Evolutionary conservation across 2,797 vertebrate genomes (phyloP).

Genomic region (Myotis pilosus): DNA sequence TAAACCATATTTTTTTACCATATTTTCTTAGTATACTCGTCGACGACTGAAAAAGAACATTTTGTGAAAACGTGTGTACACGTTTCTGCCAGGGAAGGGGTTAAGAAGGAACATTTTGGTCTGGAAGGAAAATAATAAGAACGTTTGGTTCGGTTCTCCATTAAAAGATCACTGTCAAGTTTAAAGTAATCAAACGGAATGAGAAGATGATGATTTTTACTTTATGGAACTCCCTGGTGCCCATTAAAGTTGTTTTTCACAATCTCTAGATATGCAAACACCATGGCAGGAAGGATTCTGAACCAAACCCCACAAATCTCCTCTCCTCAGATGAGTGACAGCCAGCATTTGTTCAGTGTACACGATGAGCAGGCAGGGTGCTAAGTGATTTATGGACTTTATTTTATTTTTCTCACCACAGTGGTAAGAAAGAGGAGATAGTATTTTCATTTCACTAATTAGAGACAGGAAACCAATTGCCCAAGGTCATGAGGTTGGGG

Average conservation of each 20-base stretch:
- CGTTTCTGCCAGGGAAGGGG: too few relatives aligned
- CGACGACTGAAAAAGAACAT: too few relatives aligned
- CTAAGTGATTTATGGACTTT: not conserved
- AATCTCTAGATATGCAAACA: not conserved
- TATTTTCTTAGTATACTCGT: too few relatives aligned
- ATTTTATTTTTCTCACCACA: not conserved
- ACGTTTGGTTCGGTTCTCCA: not conserved
- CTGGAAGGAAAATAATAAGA: constrained; percentile 42
- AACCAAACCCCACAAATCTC: not conserved
- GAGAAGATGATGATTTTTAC: not conserved
- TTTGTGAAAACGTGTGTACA: too few relatives aligned
- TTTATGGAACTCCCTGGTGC: not conserved
- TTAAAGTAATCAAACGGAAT: not conserved
- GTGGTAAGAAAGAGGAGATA: not conserved
- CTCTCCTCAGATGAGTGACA: not conserved
- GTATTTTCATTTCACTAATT: not conserved
- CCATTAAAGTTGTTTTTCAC: constrained; percentile 6
- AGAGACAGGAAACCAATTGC: not conserved
- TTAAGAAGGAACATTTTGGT: not conserved
- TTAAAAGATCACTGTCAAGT: not conserved
- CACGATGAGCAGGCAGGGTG: not conserved
- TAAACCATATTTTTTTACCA: too few relatives aligned
- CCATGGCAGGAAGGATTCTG: not conserved
- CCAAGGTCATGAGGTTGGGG: not conserved
- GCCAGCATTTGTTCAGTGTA: not conserved